These are phyloP conservation scores for Melospiza melodia DNA, from an alignment of 2,113 vertebrate species.

Conservation along the genomic window DNA sequence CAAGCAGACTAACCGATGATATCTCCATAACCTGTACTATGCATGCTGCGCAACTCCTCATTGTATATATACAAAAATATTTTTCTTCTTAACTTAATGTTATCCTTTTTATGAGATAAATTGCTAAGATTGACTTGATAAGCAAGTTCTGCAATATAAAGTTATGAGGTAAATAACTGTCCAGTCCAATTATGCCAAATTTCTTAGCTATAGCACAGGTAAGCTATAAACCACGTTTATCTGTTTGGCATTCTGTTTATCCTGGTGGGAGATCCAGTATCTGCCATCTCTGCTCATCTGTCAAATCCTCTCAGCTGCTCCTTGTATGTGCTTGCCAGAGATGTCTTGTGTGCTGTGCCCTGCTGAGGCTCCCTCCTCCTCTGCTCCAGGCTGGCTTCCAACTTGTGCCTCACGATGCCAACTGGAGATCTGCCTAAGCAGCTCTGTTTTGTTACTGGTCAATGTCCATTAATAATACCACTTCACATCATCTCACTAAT, in stretches of 20 bases:
- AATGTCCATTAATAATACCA: background rate
- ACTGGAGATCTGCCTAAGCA: background rate
- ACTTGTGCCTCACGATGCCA: background rate
- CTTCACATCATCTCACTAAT: background rate
- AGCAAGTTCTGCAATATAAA: background rate
- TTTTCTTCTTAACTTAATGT: background rate
- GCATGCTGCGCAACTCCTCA: background rate
- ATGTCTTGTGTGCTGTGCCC: background rate
- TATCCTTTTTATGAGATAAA: background rate
- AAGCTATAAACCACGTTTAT: background rate
- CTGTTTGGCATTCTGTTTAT: background rate
- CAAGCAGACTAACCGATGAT: background rate
- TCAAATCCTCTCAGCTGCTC: background rate
- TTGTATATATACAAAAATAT: background rate
- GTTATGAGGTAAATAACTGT: background rate
- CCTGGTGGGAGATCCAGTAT: background rate
- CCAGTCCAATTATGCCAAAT: background rate
- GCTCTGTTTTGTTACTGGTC: background rate
- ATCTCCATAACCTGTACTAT: background rate
- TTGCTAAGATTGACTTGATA: background rate
- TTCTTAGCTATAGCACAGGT: background rate
- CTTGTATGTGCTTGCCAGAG: background rate
- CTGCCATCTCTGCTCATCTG: background rate
- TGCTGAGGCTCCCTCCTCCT: background rate
- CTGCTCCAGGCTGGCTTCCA: slow-evolving; percentile 9